phyloP scores from a whole-genome alignment of 2,797 vertebrate species.

The Acropternis orthonyx region DNA sequence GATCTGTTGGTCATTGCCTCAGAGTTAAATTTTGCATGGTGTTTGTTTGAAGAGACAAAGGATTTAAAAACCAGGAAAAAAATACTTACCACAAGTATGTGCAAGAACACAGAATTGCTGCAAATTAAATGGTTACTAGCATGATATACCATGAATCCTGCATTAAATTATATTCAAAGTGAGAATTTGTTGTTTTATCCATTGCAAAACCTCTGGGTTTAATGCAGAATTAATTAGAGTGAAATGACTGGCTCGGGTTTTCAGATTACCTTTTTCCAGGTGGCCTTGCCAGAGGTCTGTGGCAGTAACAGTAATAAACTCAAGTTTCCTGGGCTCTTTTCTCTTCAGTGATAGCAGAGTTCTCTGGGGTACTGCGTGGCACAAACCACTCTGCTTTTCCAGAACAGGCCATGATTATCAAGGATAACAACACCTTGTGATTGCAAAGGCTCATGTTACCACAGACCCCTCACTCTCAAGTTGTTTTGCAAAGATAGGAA shows the following conservation, averaged over 20 bases:
- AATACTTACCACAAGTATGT: neutral
- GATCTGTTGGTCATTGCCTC: neutral
- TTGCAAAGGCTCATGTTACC: neutral
- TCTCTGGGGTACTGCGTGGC: neutral
- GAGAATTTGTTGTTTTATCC: neutral
- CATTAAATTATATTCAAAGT: neutral
- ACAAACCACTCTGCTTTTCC: neutral
- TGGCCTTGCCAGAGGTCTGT: neutral
- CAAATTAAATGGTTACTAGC: neutral
- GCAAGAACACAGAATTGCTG: neutral
- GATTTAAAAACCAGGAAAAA: neutral
- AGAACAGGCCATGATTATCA: neutral
- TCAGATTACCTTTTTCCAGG: neutral
- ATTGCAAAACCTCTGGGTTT: neutral
- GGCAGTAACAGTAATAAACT: neutral
- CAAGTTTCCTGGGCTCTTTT: neutral
- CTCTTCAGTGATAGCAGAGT: neutral
- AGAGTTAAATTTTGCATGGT: neutral
- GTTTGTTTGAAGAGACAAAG: neutral
- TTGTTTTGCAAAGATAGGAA: neutral
- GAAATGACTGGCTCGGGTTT: neutral
- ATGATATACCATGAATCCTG: neutral
- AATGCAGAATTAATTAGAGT: neutral
- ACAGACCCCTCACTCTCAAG: neutral
- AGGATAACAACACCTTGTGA: neutral